Evolutionary conservation across 2,888 invertebrate genomes (phyloP), one percentile per base, ranked within the genome.

Genomic region (Augiades crinisus): DNA sequence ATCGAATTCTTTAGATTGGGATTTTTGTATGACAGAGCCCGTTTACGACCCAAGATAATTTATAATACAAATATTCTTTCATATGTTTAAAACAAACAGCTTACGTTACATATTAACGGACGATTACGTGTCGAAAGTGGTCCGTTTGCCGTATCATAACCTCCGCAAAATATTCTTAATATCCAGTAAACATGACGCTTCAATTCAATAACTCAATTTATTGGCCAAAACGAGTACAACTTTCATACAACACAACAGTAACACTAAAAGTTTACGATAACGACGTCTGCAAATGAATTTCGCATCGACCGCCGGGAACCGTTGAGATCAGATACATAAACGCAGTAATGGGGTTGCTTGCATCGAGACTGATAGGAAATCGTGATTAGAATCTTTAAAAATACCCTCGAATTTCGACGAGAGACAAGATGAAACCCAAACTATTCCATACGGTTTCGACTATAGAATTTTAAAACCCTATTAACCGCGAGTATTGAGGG

Each of bases 401-500:
- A 27, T 19, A 34, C 36, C 10, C 1, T 5, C 19, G 37, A 37
- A 10, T 12, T 8, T 3, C 16, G 10, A 2, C 4, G 16, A n/a
- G 2, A 14, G 16, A 17, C 5, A 3, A 19, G 37, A 19, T 37
- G 12, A 19, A 37, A 59, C 59, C 52, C 54, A 8, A 52, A 54
- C 50, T 24, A 47, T 58, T 53, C 36, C 21, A 24, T 31, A 47
- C 36, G 41, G 31, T 16, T 31, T 31, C 13, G 31, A 43, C 47
- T 47, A 58, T 57, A 57, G 55, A 57, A 63, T 64, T 63, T 57
- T 60, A 66, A 63, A 62, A 54, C 60, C 63, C 59, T 60, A 62
- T 62, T 63, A 64, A 61, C 59, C 59, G 57, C 56, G 59, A 59
- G 53, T 57, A 67, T 70, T 64, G 59, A 64, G 64, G 63, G 55